Evolutionary conservation across 2,797 vertebrate species (phyloP), one percentile per base, ranked within the genome.

Genomic region (Picus viridis): DNA sequence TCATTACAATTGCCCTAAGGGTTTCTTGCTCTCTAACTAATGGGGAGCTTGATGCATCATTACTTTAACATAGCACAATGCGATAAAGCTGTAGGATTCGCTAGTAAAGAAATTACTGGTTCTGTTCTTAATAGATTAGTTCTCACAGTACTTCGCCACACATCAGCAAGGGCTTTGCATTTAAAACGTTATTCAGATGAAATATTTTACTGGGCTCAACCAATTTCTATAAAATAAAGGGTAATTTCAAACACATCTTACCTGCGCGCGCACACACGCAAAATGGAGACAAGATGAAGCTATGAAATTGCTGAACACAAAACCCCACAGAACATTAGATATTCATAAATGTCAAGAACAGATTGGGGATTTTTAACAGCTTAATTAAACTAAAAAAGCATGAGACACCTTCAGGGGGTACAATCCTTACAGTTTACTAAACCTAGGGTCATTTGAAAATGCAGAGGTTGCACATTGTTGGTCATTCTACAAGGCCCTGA

Each of bases 11-110:
- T 75, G 81, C 79, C 87, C 80, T 85, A 61, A 92, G 90, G 95
- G 88, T 82, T 95, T 90, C 90, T 89, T 93, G 56, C 90, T 91
- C 65, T 20, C 83, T 87, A 92, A 83, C 88, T 94, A 89, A 96
- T 88, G 85, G 62, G 90, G 90, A 97, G 91, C 85, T 96, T 91
- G 93, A 95, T 91, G 90, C 91, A 86, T 93, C 80, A 90, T 94
- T 93, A 89, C 88, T 86, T 94, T 65, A 93, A 80, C 61, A 83
- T 20, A 90, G 72, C 77, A 68, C 74, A 65, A 57, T 72, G 76
- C 89, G 86, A 90, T 93, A 96, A 96, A 96, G 49, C 90, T 81
- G 64, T 14, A 74, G 78, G 75, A 86, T 79, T 81, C 88, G 70
- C 70, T 85, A 87, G 77, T 86, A 88, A 96, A 95, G 91, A 92